Evolutionary conservation across 2,888 invertebrate genomes (phyloP).

Genomic region (Lissonota sp.): DNA sequence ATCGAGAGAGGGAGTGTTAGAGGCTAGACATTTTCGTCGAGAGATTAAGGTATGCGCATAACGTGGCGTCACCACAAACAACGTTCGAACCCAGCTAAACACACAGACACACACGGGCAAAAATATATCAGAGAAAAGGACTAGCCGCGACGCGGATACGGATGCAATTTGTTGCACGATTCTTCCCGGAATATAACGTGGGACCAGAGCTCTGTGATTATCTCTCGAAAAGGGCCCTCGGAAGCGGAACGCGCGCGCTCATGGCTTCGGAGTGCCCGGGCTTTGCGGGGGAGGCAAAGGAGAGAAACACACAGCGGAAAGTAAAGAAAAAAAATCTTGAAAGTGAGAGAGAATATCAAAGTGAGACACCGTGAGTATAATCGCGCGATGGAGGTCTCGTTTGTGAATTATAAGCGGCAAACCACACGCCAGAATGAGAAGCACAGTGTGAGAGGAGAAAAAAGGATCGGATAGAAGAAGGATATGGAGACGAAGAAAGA

Average conservation of each 20-base stretch:
- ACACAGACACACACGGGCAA: constrained; percentile 8
- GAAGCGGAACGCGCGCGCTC: constrained; percentile 38
- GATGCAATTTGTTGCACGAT: constrained; percentile 70
- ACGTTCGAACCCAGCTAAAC: neutral
- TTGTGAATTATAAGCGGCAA: constrained; percentile 59
- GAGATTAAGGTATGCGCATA: constrained; percentile 54
- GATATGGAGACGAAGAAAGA: constrained; percentile 21
- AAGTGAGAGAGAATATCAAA: constrained; percentile 48
- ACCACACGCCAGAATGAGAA: constrained; percentile 32
- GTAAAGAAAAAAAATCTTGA: constrained; percentile 53
- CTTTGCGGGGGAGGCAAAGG: constrained; percentile 44
- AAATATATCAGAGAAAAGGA: constrained; percentile 14
- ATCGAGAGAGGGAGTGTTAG: constrained; percentile 62
- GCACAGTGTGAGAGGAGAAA: constrained; percentile 13
- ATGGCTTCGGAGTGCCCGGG: constrained; percentile 14
- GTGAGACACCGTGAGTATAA: constrained; percentile 49
- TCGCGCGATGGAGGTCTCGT: constrained; percentile 57
- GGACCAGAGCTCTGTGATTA: constrained; percentile 71
- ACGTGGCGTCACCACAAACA: constrained; percentile 25
- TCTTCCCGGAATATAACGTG: constrained; percentile 69
- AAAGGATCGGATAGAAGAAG: constrained; percentile 2
- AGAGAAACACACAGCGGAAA: constrained; percentile 54
- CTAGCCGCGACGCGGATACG: constrained; percentile 54
- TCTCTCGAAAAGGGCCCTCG: constrained; percentile 54
- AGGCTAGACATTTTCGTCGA: constrained; percentile 66